Evolutionary conservation across 2,797 vertebrate genomes (phyloP).

Genomic region (Falco naumanni): DNA sequence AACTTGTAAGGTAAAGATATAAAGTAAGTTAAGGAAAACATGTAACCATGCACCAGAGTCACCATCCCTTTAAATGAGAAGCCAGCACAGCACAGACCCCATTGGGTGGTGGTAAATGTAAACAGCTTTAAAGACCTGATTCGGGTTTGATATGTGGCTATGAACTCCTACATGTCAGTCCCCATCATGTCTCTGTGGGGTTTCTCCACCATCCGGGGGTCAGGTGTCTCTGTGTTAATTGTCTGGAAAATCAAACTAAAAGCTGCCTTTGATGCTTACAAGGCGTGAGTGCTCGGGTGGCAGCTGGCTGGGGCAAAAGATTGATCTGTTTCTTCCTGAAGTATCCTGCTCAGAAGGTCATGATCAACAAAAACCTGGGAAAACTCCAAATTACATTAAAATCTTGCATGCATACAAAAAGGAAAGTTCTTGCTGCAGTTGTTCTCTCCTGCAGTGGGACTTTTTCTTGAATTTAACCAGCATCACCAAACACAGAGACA

Average conservation of each 20-base stretch:
- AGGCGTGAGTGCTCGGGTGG: background rate
- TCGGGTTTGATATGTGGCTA: background rate
- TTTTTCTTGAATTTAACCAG: background rate
- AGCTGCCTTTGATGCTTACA: background rate
- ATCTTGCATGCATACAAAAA: background rate
- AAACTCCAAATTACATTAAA: background rate
- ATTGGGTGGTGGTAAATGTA: background rate
- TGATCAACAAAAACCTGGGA: background rate
- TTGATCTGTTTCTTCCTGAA: background rate
- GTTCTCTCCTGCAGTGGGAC: background rate
- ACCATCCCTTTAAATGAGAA: background rate
- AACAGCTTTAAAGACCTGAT: background rate
- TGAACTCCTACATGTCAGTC: background rate
- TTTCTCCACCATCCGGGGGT: background rate
- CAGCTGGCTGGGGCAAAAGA: background rate
- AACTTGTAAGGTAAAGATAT: background rate
- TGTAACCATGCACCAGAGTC: background rate
- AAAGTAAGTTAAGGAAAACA: background rate
- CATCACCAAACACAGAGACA: background rate
- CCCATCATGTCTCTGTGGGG: background rate
- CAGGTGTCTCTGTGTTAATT: background rate
- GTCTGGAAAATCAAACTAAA: conserved; percentile 46
- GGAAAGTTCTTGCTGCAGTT: background rate
- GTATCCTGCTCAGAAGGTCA: background rate
- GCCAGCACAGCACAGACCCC: background rate